phyloP scores from a whole-genome alignment of 2,888 invertebrate species.

The Eupeodes luniger region DNA sequence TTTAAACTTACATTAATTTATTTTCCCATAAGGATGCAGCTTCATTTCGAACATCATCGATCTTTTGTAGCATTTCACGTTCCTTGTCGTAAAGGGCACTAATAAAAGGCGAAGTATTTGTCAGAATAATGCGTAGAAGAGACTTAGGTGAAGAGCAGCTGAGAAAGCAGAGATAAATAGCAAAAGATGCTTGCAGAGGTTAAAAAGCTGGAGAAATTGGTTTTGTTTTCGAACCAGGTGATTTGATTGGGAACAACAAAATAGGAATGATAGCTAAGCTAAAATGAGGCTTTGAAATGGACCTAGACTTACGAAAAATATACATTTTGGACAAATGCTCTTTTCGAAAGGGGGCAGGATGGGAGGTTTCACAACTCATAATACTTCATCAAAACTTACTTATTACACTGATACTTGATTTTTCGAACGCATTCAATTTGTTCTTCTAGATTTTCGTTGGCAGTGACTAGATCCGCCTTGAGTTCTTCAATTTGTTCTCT shows the following conservation, averaged over 20 bases:
- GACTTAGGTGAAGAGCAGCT: conserved; percentile 64
- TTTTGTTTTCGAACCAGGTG: neutral
- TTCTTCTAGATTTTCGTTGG: conserved; percentile 85
- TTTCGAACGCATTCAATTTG: conserved; percentile 84
- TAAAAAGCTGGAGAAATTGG: conserved; percentile 52
- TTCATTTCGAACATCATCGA: conserved; percentile 86
- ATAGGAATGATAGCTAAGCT: conserved; percentile 8
- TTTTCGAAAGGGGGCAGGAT: neutral
- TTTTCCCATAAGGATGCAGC: conserved; percentile 88
- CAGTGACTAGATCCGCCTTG: conserved; percentile 84
- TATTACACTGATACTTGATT: conserved; percentile 84
- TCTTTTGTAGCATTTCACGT: conserved; percentile 83
- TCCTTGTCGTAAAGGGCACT: conserved; percentile 84
- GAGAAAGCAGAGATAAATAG: conserved; percentile 72
- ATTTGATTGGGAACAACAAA: conserved; percentile 5
- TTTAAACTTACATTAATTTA: conserved; percentile 84
- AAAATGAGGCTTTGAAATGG: conserved; percentile 10
- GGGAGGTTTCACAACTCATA: too few relatives aligned
- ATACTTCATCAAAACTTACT: conserved; percentile 78
- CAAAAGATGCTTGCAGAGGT: conserved; percentile 61
- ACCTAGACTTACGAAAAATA: neutral
- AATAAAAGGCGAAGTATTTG: conserved; percentile 72
- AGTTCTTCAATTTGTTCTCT: conserved; percentile 86
- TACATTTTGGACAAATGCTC: neutral
- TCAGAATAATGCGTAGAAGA: conserved; percentile 68